Base-by-base conservation (phyloP, 2,797 vertebrate genomes). In the Danio kyathit region DNA sequence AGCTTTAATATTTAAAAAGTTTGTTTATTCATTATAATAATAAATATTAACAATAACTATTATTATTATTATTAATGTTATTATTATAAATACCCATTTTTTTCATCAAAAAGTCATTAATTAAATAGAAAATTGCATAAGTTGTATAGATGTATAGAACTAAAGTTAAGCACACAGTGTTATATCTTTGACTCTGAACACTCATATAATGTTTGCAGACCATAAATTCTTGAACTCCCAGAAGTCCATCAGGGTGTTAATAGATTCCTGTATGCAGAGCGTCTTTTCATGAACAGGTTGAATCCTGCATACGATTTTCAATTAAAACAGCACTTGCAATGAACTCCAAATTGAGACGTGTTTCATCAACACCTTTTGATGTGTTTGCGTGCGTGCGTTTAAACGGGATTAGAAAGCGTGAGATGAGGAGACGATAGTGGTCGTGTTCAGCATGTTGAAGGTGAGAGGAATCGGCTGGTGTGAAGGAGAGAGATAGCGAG, bases 361-460 rank as follows among this genome's bases (percentile, higher is more conserved):
- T 86, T 86, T 86, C 76, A 83, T 85, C 76, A 83, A 83, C 82
- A 83, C 86, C 76, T 80, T 76, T 72, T 29, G 79, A 83, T 76
- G 78, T 83, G 71, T 82, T 75, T 67, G 61, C 41, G 76, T 21
- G 61, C 12, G 44, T 72, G 67, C 43, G 66, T 75, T 72, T 73
- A 81, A 81, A 76, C 63, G 54, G 73, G 66, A 80, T 80, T 73
- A 73, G 69, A 73, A 74, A 74, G 57, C 48, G 49, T 77, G 21
- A 46, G 74, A 84, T 77, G 64, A 40, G 40, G 48, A 73, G 83
- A 72, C 63, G 61, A 81, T 67, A n/a, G 46, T 43, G 79, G 46
- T 4, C 56, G 38, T 60, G 74, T 66, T 65, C 56, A 56, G 56
- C 83, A 56, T 29, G 83, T 64, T 73, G 57, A 66, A 74, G 56